Base-by-base conservation (phyloP, 2,888 invertebrate genomes). In the Phoenoteleia sp. region DNA sequence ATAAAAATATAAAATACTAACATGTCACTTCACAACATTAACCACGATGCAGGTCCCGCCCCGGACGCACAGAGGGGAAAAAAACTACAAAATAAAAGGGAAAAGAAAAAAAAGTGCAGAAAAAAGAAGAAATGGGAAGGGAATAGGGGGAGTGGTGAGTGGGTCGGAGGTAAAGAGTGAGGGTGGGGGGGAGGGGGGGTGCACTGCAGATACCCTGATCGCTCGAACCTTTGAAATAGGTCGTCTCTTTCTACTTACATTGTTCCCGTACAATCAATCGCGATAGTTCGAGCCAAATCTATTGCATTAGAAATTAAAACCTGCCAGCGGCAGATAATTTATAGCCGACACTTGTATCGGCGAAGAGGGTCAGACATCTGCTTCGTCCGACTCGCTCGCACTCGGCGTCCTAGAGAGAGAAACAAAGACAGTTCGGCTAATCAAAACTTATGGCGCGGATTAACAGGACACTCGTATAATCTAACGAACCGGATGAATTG, bases 241-340 rank as follows among this genome's bases (percentile, higher is more conserved):
- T 87, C 87, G 83, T 84, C 86, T 83, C 77, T 69, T 80, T 66
- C 60, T 69, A 71, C 45, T 69, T 72, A 66, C 66, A 87, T 83
- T 83, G 69, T 74, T 71, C 47, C 52, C 81, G 71, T 84, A 77
- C 81, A 79, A 74, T 72, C 84, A 82, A 77, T 29, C 72, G 60
- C 79, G 47, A 58, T 77, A 81, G 81, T 80, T 83, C 64, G 62
- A 54, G 58, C 83, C 83, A 87, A 74, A 88, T 83, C 86, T 74
- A 79, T 84, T 39, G 80, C 79, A 79, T 79, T 56, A 85, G 85
- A 75, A 88, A 84, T 83, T 85, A 85, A 87, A 86, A 83, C 77
- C 64, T 81, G 47, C 58, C 69, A 66, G 47, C 62, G 6, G 45
- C 64, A 52, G 81, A 81, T 81, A 69, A 81, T 81, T 67, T 75